These are phyloP conservation scores for Ptilodon capucinus DNA, from an alignment of 2,888 invertebrate genomes.

Conservation along the genomic window DNA sequence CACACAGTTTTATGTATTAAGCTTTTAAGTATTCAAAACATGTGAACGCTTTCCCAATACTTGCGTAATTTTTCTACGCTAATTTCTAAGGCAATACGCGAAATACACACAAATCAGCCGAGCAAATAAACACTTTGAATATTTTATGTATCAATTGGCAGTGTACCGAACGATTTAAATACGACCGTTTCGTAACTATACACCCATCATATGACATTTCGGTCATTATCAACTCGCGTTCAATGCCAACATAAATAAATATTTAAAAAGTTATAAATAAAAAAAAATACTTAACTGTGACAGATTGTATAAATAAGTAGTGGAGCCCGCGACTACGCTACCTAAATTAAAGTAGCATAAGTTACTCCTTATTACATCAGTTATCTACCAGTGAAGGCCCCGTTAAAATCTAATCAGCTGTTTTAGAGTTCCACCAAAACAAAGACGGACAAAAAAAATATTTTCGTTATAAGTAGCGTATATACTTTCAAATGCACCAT, in stretches of 20 bases:
- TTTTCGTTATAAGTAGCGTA: too few species aligned
- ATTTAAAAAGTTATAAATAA: conserved; percentile 17
- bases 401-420: too few species aligned
- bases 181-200: conserved; percentile 18
- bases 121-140: conserved; percentile 16
- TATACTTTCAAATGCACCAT: too few species aligned
- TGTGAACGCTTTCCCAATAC: conserved; percentile 15
- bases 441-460: too few species aligned
- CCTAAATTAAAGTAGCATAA: too few species aligned
- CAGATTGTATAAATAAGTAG: conserved; percentile 1
- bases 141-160: conserved; percentile 12
- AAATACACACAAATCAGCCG: conserved; percentile 1
- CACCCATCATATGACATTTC: conserved; percentile 18
- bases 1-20: conserved; percentile 1
- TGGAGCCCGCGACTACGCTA: too few species aligned
- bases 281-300: conserved; percentile 15
- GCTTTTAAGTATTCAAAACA: conserved; percentile 3
- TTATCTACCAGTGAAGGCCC: too few species aligned
- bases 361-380: too few species aligned
- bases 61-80: conserved; percentile 12
- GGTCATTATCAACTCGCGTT: conserved; percentile 32
- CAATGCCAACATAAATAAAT: conserved; percentile 32
- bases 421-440: too few species aligned
- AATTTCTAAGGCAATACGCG: conserved; percentile 7
- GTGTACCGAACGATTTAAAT: conserved; percentile 4